A percentile compares a stretch with the other conserved stretches of the same genome.
Evolutionary conservation across 2,797 vertebrate species (phyloP).

Genomic region (Microchirus variegatus): DNA sequence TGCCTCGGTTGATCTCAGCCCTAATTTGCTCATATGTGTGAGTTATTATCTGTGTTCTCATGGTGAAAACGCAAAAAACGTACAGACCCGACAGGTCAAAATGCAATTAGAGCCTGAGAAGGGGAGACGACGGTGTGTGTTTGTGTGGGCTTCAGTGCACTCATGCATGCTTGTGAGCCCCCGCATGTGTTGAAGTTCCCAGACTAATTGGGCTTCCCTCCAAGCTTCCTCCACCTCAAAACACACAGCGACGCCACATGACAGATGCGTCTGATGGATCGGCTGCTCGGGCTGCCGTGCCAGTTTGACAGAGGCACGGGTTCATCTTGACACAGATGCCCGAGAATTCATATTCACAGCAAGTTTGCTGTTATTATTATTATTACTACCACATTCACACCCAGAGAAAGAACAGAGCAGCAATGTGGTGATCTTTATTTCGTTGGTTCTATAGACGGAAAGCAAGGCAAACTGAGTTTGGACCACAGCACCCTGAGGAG

Average conservation of each 20-base stretch:
- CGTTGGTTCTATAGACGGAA: too few relatives aligned
- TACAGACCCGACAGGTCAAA: neutral
- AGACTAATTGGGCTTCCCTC: conserved; percentile 62
- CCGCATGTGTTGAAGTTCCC: conserved; percentile 19
- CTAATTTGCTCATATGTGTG: neutral
- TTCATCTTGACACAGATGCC: conserved; percentile 15
- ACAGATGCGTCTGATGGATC: conserved; percentile 1
- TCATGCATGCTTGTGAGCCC: conserved; percentile 17
- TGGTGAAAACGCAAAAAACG: neutral
- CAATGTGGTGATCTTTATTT: too few relatives aligned
- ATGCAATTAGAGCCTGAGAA: conserved; percentile 3
- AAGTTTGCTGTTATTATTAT: conserved; percentile 13
- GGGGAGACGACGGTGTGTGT: conserved; percentile 10
- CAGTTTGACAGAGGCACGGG: conserved; percentile 22
- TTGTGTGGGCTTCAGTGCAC: neutral
- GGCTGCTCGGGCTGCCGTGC: neutral
- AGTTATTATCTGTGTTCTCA: neutral
- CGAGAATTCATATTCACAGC: conserved; percentile 14
- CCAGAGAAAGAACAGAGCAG: neutral
- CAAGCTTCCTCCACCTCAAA: conserved; percentile 44
- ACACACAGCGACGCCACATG: conserved; percentile 21
- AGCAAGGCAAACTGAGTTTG: too few relatives aligned
- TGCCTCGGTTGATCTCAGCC: neutral
- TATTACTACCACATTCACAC: conserved; percentile 9
- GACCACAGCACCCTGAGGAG: too few relatives aligned